A percentile compares a stretch with the other conserved stretches of the same genome.
phyloP scores from a whole-genome alignment of 2,113 vertebrate genomes.

The Parotia lawesii region DNA sequence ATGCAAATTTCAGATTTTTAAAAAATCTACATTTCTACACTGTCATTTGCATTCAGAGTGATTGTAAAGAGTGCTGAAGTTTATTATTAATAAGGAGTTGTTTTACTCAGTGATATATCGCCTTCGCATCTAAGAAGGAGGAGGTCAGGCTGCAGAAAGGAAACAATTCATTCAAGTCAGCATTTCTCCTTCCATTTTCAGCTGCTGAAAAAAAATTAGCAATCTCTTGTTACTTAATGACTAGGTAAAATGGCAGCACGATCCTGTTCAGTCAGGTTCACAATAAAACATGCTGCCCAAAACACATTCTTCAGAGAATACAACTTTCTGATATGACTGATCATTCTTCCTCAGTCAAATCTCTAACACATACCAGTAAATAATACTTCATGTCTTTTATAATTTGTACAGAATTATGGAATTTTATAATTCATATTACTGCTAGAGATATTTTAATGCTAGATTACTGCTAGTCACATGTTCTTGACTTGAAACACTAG shows the following conservation, averaged over 20 bases:
- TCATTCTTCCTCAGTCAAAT: neutral
- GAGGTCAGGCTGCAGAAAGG: conserved; percentile 43
- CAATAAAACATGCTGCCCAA: conserved; percentile 14
- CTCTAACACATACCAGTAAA: neutral
- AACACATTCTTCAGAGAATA: neutral
- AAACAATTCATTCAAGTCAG: conserved; percentile 50
- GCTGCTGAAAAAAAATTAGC: conserved; percentile 4
- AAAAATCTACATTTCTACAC: neutral
- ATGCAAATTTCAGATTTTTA: neutral
- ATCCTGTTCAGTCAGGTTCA: conserved; percentile 15
- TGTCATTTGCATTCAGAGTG: conserved; percentile 13
- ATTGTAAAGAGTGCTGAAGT: conserved; percentile 40
- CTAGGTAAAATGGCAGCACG: neutral
- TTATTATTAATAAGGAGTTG: conserved; percentile 62
- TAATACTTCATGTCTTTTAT: neutral
- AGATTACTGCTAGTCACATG: neutral
- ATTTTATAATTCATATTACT: neutral
- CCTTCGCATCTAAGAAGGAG: conserved; percentile 41
- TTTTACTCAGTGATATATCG: conserved; percentile 67
- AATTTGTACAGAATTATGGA: neutral
- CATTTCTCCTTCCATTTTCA: conserved; percentile 26
- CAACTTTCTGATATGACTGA: neutral
- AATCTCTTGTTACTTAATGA: conserved; percentile 57
- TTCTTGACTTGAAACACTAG: neutral
- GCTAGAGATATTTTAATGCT: neutral